Conservation (phyloP, 2,113 vertebrate genomes). For the Clarias gariepinus region DNA sequence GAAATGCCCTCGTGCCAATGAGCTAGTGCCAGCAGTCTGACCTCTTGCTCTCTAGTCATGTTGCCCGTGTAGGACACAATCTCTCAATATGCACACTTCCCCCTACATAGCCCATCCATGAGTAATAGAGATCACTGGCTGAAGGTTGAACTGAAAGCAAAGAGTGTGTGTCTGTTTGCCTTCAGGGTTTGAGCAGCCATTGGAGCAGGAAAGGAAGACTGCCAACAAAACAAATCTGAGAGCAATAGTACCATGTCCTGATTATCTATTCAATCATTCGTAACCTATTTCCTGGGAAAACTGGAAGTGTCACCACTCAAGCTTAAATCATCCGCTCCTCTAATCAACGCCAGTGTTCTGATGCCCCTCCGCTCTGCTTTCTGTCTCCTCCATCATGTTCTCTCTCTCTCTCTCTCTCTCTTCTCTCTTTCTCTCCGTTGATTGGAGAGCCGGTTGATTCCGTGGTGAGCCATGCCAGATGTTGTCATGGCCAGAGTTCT, state of each 20-base stretch:
- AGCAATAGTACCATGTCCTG: constrained; percentile 54
- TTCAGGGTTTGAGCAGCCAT: constrained; percentile 49
- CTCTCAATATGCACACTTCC: constrained; percentile 35
- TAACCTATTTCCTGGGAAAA: constrained; percentile 58
- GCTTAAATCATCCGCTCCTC: constrained; percentile 57
- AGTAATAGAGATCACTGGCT: constrained; percentile 45
- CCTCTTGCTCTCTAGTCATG: constrained; percentile 39
- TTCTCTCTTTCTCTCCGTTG: constrained; percentile 40
- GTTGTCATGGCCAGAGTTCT: constrained; percentile 54
- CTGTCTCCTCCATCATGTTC: constrained; percentile 37
- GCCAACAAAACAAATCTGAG: constrained; percentile 59
- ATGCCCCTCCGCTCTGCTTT: constrained; percentile 48
- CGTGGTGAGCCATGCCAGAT: constrained; percentile 53
- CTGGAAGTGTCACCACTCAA: constrained; percentile 57
- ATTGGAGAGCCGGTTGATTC: constrained; percentile 54
- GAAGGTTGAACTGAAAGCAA: constrained; percentile 34
- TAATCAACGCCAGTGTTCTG: constrained; percentile 55
- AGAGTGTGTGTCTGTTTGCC: constrained; percentile 40
- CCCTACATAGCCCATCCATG: constrained; percentile 41
- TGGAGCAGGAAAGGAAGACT: constrained; percentile 55
- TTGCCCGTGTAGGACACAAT: constrained; percentile 39
- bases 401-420: constrained; percentile 28
- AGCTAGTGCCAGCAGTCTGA: constrained; percentile 47
- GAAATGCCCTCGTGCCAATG: constrained; percentile 33
- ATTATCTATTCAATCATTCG: constrained; percentile 62